phyloP scores from a whole-genome alignment of 1,140 invertebrate species.

The Philaenus spumarius region DNA sequence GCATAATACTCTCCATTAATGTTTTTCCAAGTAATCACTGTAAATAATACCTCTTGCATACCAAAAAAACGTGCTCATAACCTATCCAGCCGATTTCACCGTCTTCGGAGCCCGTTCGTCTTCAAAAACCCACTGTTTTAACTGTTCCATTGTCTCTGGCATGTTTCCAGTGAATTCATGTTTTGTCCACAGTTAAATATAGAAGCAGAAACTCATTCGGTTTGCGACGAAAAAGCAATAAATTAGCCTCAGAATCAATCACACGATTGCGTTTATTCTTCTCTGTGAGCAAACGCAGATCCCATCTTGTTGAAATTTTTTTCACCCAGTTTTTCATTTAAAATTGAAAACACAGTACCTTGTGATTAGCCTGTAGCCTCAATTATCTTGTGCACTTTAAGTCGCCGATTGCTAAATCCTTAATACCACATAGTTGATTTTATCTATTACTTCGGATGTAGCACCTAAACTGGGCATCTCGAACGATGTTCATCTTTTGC shows the following conservation, averaged over 20 bases:
- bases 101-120: constrained; percentile 28
- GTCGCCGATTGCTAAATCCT: constrained; percentile 28
- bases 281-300: constrained; percentile 30
- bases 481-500: constrained; percentile 25
- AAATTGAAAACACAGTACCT: constrained; percentile 29
- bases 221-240: neutral
- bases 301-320: constrained; percentile 27
- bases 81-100: constrained; percentile 31
- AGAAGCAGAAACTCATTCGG: constrained; percentile 28
- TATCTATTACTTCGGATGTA: constrained; percentile 27
- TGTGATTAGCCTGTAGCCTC: constrained; percentile 23
- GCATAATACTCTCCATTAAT: constrained; percentile 6
- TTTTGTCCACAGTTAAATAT: constrained; percentile 36
- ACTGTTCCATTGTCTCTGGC: constrained; percentile 37
- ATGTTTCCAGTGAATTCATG: constrained; percentile 36
- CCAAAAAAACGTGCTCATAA: constrained; percentile 31
- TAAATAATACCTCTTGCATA: constrained; percentile 23
- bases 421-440: constrained; percentile 30
- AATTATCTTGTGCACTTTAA: constrained; percentile 29
- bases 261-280: too few species aligned
- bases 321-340: constrained; percentile 30
- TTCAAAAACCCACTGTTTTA: too few species aligned
- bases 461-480: constrained; percentile 23
- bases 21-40: neutral
- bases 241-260: constrained; percentile 10